Conservation (phyloP, 2,113 vertebrate genomes). For the Actenoides hombroni region DNA sequence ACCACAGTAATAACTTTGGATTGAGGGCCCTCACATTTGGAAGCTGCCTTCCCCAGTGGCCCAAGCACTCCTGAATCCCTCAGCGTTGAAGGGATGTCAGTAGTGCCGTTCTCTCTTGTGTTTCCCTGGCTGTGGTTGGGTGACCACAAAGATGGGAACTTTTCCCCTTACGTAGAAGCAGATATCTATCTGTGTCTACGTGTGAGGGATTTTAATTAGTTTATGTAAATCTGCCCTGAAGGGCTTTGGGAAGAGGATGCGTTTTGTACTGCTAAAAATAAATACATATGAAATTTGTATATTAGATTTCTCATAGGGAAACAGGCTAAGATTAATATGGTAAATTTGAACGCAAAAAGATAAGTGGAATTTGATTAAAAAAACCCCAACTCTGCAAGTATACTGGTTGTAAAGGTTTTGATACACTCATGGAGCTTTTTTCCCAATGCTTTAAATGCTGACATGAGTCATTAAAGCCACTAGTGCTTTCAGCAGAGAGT, state of each 20-base stretch:
- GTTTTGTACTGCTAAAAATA: slow-evolving; percentile 37
- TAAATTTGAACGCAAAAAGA: neutral
- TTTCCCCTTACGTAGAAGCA: neutral
- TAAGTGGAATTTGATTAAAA: slow-evolving; percentile 36
- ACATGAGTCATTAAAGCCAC: neutral
- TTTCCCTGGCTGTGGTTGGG: neutral
- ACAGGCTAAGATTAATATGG: neutral
- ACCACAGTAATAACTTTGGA: neutral
- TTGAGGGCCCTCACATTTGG: neutral
- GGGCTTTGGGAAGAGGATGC: neutral
- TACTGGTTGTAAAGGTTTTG: neutral
- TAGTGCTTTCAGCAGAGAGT: neutral
- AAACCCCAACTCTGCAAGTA: neutral
- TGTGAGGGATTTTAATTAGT: neutral
- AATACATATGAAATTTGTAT: neutral
- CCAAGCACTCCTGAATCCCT: neutral
- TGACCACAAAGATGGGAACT: neutral
- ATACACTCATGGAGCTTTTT: neutral
- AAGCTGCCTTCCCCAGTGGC: neutral
- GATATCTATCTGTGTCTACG: rapidly evolving
- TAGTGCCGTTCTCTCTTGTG: neutral
- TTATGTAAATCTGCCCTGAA: neutral
- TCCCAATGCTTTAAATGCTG: slow-evolving; percentile 19
- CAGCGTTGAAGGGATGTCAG: neutral
- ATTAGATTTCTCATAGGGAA: slow-evolving; percentile 10